Conservation (phyloP, 1,140 invertebrate species). For the Drosophila nannoptera region DNA sequence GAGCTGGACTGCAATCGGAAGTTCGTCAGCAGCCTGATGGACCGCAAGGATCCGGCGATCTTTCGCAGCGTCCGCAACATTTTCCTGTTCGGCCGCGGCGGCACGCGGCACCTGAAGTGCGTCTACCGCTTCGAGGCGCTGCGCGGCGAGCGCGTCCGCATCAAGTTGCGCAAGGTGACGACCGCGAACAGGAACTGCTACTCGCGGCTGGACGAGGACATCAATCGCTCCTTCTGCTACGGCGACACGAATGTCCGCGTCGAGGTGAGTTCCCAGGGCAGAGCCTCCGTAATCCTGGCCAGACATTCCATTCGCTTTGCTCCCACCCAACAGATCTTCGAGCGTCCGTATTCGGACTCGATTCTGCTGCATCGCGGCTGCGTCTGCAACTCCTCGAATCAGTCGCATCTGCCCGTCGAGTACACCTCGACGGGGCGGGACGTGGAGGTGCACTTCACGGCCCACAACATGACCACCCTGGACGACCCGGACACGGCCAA, state of each 20-base stretch:
- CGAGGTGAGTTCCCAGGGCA: slow-evolving; percentile 55
- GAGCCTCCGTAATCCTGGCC: too few relatives aligned
- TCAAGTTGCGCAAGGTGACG: slow-evolving; percentile 84
- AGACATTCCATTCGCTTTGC: slow-evolving; percentile 21
- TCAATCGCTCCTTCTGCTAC: slow-evolving; percentile 85
- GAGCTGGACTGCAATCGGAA: slow-evolving; percentile 77
- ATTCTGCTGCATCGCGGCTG: slow-evolving; percentile 83
- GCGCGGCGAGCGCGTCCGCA: slow-evolving; percentile 86
- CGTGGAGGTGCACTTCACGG: slow-evolving; percentile 89
- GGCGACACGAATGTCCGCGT: slow-evolving; percentile 80
- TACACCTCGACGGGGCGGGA: slow-evolving; percentile 88
- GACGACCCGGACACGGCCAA: slow-evolving; percentile 91
- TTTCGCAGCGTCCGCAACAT: slow-evolving; percentile 88
- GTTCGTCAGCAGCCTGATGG: slow-evolving; percentile 83
- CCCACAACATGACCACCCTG: slow-evolving; percentile 88
- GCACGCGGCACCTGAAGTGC: slow-evolving; percentile 89
- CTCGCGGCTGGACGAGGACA: slow-evolving; percentile 83
- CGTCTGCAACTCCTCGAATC: slow-evolving; percentile 81
- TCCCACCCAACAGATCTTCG: slow-evolving; percentile 81
- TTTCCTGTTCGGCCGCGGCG: slow-evolving; percentile 91
- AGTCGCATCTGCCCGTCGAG: slow-evolving; percentile 82
- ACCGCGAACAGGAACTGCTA: slow-evolving; percentile 85
- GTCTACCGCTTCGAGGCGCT: slow-evolving; percentile 91
- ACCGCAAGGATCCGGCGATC: slow-evolving; percentile 81
- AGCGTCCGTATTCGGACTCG: slow-evolving; percentile 86